Conservation (phyloP, 2,888 invertebrate genomes). For the Synanthedon tipuliformis region DNA sequence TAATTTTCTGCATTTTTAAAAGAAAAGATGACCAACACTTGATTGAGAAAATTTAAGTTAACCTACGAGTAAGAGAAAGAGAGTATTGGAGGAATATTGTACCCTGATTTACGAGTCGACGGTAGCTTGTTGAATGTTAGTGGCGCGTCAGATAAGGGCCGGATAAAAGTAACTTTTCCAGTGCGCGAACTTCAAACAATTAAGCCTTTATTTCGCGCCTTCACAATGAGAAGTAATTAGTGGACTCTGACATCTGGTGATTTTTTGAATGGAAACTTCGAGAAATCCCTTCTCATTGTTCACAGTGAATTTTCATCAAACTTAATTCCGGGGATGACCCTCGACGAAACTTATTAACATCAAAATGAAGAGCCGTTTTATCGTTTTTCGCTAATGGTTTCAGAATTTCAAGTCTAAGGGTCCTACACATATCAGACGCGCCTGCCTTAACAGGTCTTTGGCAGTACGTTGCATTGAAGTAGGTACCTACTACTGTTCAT, state of each 20-base stretch:
- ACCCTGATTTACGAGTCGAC: too few relatives aligned
- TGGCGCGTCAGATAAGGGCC: constrained; percentile 24
- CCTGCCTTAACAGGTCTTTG: constrained; percentile 23
- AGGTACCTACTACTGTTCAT: background rate
- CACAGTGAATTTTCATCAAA: constrained; percentile 22
- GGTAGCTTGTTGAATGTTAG: constrained; percentile 22
- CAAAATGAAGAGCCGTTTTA: constrained; percentile 13
- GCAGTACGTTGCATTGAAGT: constrained; percentile 13
- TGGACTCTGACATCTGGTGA: constrained; percentile 28
- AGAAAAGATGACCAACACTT: too few relatives aligned
- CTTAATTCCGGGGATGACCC: constrained; percentile 25
- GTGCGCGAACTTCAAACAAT: constrained; percentile 43
- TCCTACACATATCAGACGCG: too few relatives aligned
- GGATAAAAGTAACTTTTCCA: constrained; percentile 26
- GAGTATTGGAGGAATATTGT: too few relatives aligned
- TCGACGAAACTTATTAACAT: constrained; percentile 39
- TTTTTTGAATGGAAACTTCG: constrained; percentile 37
- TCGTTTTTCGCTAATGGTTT: too few relatives aligned
- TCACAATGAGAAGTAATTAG: constrained; percentile 59
- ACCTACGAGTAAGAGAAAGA: too few relatives aligned
- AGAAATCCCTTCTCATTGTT: constrained; percentile 27
- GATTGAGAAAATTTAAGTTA: too few relatives aligned
- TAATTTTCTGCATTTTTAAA: too few relatives aligned
- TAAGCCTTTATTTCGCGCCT: constrained; percentile 48
- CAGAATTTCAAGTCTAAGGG: too few relatives aligned